These are phyloP conservation scores for Dendrocopos noguchii DNA, from an alignment of 2,113 vertebrate species.

Conservation along the genomic window DNA sequence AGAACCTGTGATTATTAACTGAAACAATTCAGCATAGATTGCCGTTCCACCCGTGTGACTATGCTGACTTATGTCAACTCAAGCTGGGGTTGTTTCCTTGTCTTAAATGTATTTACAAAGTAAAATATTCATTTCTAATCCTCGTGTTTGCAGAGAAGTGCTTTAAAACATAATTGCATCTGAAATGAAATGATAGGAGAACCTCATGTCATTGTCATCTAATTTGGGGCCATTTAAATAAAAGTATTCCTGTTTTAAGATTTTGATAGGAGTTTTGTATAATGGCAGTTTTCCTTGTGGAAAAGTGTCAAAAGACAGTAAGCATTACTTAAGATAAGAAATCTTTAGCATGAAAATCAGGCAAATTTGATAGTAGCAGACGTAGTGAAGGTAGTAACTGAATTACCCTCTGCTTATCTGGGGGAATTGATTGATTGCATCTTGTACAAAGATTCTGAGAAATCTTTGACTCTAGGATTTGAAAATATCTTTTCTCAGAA, in stretches of 20 bases:
- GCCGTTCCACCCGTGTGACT: background rate
- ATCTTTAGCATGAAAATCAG: background rate
- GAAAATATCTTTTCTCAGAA: background rate
- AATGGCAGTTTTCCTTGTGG: background rate
- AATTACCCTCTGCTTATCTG: background rate
- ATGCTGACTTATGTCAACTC: background rate
- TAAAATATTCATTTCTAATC: constrained; percentile 10
- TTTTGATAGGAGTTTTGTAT: background rate
- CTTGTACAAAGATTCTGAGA: background rate
- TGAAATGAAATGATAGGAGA: background rate
- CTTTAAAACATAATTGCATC: background rate
- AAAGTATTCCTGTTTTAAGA: background rate
- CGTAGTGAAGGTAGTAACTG: background rate
- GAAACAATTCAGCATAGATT: background rate
- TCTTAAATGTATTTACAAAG: constrained; percentile 26
- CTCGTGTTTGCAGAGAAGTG: background rate
- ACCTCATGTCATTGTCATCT: background rate
- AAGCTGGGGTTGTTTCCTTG: background rate
- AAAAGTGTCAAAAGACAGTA: background rate
- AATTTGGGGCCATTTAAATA: constrained; percentile 13
- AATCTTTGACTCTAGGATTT: background rate
- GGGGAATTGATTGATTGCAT: background rate
- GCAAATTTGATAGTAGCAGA: background rate
- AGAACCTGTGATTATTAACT: background rate
- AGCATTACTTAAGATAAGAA: background rate